Evolutionary conservation across 2,113 vertebrate genomes (phyloP), one percentile per base, ranked within the genome.

Genomic region (Myrmecobius fasciatus): DNA sequence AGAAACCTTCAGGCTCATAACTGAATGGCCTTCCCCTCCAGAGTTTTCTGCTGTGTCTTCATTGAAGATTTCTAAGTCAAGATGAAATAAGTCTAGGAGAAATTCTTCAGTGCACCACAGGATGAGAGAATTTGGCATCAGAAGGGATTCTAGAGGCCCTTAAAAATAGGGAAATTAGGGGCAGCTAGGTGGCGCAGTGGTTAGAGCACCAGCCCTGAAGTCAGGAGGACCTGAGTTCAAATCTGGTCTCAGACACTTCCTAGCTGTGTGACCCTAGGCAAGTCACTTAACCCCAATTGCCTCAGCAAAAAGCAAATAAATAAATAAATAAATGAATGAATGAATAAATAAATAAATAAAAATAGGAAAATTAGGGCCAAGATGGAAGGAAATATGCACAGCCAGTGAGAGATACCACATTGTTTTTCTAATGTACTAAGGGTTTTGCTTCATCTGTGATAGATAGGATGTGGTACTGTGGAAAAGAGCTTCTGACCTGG

Each of bases 321-420:
- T n/a, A n/a, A n/a, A n/a, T n/a, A n/a, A n/a, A n/a, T n/a, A n/a
- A n/a, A n/a, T n/a, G n/a, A n/a, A n/a, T n/a, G n/a, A n/a, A n/a
- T n/a, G n/a, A n/a, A n/a, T n/a, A n/a, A n/a, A n/a, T n/a, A n/a
- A n/a, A n/a, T n/a, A n/a, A n/a, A n/a, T 90, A 93, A 67, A 14
- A 93, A 90, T 31, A 89, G 31, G 94, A n/a, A 25, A 89, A 91
- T 89, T 89, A 95, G 12, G 93, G 36, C 14, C 52, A 46, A 94
- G 67, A 93, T 93, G 60, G 52, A 60, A 94, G 31, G 52, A 8
- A 94, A 89, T 22, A 25, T 89, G 28, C 56, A n/a, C 36, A 83
- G 49, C 1, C 25, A 49, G 51, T 22, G 92, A 93, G 75, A 95
- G 48, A 91, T 14, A 20, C 8, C 53, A 47, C 60, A 92, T 4